phyloP scores from a whole-genome alignment of 2,797 vertebrate genomes.

The Spizella passerina region DNA sequence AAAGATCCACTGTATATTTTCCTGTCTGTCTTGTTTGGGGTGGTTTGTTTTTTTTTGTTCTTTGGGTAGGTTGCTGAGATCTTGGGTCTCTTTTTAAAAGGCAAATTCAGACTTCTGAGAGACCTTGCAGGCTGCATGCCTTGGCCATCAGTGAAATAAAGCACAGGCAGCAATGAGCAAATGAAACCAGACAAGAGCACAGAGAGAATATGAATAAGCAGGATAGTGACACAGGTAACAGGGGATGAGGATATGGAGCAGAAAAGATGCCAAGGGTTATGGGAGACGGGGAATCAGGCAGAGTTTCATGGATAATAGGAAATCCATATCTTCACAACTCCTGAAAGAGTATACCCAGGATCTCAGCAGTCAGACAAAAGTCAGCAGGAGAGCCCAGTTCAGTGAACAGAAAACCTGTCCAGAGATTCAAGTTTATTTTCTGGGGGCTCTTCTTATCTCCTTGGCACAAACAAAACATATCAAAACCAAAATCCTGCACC shows the following conservation, averaged over 20 bases:
- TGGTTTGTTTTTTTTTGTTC: conserved; percentile 5
- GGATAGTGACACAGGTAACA: background rate
- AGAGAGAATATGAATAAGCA: background rate
- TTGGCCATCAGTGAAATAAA: background rate
- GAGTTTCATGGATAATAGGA: background rate
- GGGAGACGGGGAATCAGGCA: background rate
- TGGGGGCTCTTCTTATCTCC: background rate
- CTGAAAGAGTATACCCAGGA: background rate
- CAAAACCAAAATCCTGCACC: background rate
- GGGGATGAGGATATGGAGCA: background rate
- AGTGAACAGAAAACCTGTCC: background rate
- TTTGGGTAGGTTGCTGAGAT: background rate
- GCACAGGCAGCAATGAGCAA: background rate
- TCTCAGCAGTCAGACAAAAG: background rate
- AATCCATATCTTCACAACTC: background rate
- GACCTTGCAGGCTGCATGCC: background rate
- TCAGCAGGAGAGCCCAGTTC: background rate
- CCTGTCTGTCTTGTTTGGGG: background rate
- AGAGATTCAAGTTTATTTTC: background rate
- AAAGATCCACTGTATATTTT: conserved; percentile 48
- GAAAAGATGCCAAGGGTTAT: background rate
- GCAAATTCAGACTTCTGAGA: background rate
- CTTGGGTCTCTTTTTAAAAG: background rate
- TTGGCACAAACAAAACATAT: background rate
- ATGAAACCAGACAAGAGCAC: background rate